Percentiles rank a stretch among this genome's conserved stretches.
Evolutionary conservation across 1,140 invertebrate genomes (phyloP).

Genomic region (Choristoneura fumiferana): DNA sequence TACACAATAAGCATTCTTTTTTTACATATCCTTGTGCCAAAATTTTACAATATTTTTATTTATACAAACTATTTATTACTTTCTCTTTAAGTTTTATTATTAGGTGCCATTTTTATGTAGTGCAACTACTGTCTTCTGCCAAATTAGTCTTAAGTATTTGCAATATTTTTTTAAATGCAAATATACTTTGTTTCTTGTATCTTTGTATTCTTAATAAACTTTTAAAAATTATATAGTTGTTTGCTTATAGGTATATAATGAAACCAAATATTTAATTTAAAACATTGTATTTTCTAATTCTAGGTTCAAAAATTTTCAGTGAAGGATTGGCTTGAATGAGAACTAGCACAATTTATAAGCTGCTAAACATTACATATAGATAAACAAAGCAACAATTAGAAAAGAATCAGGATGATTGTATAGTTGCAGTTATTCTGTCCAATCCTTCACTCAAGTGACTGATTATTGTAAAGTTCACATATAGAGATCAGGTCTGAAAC

Average conservation of each 20-base stretch:
- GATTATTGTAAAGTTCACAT: conserved; percentile 64
- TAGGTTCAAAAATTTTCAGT: conserved; percentile 55
- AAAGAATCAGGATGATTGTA: conserved; percentile 21
- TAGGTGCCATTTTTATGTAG: conserved; percentile 48
- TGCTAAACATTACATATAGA: conserved; percentile 31
- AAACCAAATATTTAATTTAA: conserved; percentile 50
- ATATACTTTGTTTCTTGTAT: neutral
- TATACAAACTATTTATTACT: conserved; percentile 49
- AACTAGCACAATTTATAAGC: conserved; percentile 30
- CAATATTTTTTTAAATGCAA: conserved; percentile 26
- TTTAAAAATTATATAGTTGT: neutral
- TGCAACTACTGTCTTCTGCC: conserved; percentile 39
- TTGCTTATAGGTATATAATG: neutral
- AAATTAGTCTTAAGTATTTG: conserved; percentile 31
- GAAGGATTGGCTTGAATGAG: conserved; percentile 52
- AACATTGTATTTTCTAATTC: conserved; percentile 71
- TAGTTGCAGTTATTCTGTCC: conserved; percentile 28
- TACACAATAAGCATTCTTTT: conserved; percentile 57
- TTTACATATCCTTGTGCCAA: conserved; percentile 67
- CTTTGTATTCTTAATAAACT: conserved; percentile 9
- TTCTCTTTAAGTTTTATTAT: conserved; percentile 33
- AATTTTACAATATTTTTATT: conserved; percentile 45
- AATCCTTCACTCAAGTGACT: conserved; percentile 53
- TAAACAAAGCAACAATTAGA: conserved; percentile 28
- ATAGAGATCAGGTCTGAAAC: conserved; percentile 69